Percentiles rank a stretch among this genome's conserved stretches.
phyloP scores from a whole-genome alignment of 2,888 invertebrate species.

The Prosopocoilus inquinatus region DNA sequence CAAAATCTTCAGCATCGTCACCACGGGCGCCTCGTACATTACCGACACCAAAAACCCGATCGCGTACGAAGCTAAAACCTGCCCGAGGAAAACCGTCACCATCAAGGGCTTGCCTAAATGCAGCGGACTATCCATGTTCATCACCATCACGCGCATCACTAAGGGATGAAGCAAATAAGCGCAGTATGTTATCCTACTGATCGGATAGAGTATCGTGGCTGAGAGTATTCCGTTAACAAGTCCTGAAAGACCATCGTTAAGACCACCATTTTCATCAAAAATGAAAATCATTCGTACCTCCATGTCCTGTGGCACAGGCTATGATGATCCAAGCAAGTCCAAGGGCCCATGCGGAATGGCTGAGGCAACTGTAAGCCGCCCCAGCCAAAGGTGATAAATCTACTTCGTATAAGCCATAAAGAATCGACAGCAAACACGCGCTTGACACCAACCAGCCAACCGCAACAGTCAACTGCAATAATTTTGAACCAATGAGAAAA shows the following conservation, averaged over 20 bases:
- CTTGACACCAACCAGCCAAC: conserved; percentile 71
- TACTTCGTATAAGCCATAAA: conserved; percentile 75
- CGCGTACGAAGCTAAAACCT: conserved; percentile 75
- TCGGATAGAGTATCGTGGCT: conserved; percentile 75
- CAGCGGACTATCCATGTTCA: conserved; percentile 79
- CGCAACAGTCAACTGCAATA: conserved; percentile 59
- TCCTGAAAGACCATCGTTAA: conserved; percentile 46
- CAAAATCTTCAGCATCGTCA: conserved; percentile 71
- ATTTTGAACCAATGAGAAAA: background rate
- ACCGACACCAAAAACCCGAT: conserved; percentile 77
- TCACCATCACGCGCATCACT: conserved; percentile 74
- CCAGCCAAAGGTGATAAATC: conserved; percentile 68
- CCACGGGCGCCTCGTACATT: conserved; percentile 81
- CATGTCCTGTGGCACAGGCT: conserved; percentile 81
- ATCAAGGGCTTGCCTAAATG: conserved; percentile 78
- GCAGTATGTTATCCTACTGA: conserved; percentile 84
- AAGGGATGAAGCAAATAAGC: conserved; percentile 84
- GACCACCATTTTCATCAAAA: background rate
- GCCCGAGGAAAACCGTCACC: conserved; percentile 76
- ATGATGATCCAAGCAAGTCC: conserved; percentile 80
- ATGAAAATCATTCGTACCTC: conserved; percentile 55
- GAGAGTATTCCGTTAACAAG: conserved; percentile 71
- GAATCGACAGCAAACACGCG: conserved; percentile 66
- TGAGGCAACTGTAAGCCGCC: conserved; percentile 77
- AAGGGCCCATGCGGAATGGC: conserved; percentile 81